Conservation (phyloP, 2,888 invertebrate genomes). For the Willowsia nigromaculata region DNA sequence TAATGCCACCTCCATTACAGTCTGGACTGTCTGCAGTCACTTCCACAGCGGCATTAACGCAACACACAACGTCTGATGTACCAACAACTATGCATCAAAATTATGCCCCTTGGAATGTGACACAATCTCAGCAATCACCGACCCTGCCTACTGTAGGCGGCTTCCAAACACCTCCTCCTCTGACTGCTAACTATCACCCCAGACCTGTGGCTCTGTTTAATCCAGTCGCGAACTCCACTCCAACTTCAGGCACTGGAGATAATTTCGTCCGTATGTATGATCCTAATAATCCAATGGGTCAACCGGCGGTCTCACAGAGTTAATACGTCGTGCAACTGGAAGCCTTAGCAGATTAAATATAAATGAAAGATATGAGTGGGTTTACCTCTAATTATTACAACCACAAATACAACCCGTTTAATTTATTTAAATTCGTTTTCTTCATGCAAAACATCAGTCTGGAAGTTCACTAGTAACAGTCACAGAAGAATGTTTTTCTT, state of each 20-base stretch:
- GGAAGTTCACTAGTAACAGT: no score
- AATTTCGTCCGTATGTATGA: constrained; percentile 77
- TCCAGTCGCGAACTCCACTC: constrained; percentile 78
- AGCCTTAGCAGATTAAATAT: background rate
- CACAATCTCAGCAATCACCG: constrained; percentile 53
- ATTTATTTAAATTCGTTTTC: no score
- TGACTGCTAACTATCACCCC: constrained; percentile 59
- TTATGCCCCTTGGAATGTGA: constrained; percentile 56
- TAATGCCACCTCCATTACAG: constrained; percentile 73
- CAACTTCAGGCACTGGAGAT: constrained; percentile 63
- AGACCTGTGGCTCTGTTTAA: constrained; percentile 76
- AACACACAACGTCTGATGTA: background rate
- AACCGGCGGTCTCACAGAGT: constrained; percentile 62
- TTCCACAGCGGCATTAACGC: constrained; percentile 32
- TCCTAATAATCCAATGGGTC: constrained; percentile 72
- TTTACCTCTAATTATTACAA: background rate
- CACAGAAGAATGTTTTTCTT: no score
- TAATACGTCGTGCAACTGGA: background rate
- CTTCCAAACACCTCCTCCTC: constrained; percentile 69
- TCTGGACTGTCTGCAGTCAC: constrained; percentile 44
- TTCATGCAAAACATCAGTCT: no score
- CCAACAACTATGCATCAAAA: constrained; percentile 19
- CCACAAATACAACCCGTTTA: no score
- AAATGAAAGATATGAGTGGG: background rate
- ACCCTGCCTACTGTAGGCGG: constrained; percentile 57